Evolutionary conservation across 2,113 vertebrate species (phyloP).

Genomic region (Galeopterus variegatus): DNA sequence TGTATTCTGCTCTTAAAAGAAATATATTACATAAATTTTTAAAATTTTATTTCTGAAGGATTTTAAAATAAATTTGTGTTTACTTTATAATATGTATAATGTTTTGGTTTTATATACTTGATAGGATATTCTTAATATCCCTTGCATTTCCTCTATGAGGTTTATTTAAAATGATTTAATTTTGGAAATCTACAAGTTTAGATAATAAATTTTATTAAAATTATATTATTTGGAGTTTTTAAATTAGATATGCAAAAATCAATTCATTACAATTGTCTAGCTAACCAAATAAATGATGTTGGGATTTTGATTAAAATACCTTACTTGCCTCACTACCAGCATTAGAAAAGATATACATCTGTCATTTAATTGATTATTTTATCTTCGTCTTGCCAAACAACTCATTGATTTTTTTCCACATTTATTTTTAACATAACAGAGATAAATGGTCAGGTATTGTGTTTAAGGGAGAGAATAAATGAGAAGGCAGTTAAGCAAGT

Average conservation of each 20-base stretch:
- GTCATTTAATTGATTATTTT: not conserved
- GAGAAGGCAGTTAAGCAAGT: not conserved
- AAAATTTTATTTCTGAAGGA: not conserved
- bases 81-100: not conserved
- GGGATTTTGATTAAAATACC: not conserved
- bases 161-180: conserved; percentile 8
- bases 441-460: not conserved
- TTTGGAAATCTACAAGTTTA: not conserved
- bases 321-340: not conserved
- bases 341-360: not conserved
- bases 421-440: not conserved
- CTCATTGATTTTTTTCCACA: not conserved
- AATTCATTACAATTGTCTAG: not conserved
- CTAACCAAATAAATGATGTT: not conserved
- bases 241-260: not conserved
- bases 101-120: not conserved
- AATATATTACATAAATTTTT: not conserved
- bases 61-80: not conserved
- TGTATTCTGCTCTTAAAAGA: not conserved
- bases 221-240: not conserved
- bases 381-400: not conserved
- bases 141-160: not conserved
- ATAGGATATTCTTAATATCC: not conserved
- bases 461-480: not conserved
- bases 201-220: not conserved